phyloP scores from a whole-genome alignment of 2,888 invertebrate genomes.

The Lysandra coridon region DNA sequence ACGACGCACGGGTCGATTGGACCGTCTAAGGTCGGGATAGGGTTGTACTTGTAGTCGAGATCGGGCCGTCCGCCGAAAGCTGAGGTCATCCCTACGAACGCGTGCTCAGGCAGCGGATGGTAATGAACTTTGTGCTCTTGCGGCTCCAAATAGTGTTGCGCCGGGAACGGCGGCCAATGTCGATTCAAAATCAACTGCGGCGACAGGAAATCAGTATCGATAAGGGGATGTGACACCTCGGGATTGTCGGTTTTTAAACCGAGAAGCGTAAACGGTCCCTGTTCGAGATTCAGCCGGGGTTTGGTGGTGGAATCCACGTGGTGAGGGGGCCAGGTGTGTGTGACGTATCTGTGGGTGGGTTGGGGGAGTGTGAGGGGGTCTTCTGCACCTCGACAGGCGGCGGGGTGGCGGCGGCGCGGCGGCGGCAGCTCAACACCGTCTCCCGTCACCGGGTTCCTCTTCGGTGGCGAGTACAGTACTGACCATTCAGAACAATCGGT shows the following conservation, averaged over 20 bases:
- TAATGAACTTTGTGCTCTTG: constrained; percentile 59
- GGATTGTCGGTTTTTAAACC: constrained; percentile 69
- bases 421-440: constrained; percentile 80
- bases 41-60: constrained; percentile 69
- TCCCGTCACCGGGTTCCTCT: constrained; percentile 83
- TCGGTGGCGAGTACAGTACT: constrained; percentile 75
- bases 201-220: constrained; percentile 65
- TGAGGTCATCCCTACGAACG: constrained; percentile 72
- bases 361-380: constrained; percentile 52
- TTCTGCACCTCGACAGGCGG: constrained; percentile 72
- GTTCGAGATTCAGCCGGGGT: constrained; percentile 52
- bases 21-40: constrained; percentile 64
- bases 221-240: constrained; percentile 56
- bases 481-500: constrained; percentile 75
- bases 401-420: constrained; percentile 73
- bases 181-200: constrained; percentile 65
- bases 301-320: constrained; percentile 67
- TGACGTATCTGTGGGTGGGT: constrained; percentile 68
- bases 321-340: constrained; percentile 65
- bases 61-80: constrained; percentile 65
- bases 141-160: constrained; percentile 70
- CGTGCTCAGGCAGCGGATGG: constrained; percentile 66
- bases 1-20: constrained; percentile 67
- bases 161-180: constrained; percentile 74
- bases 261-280: constrained; percentile 67